Base-by-base conservation (phyloP, 2,888 invertebrate species). In the Allygus modestus region DNA sequence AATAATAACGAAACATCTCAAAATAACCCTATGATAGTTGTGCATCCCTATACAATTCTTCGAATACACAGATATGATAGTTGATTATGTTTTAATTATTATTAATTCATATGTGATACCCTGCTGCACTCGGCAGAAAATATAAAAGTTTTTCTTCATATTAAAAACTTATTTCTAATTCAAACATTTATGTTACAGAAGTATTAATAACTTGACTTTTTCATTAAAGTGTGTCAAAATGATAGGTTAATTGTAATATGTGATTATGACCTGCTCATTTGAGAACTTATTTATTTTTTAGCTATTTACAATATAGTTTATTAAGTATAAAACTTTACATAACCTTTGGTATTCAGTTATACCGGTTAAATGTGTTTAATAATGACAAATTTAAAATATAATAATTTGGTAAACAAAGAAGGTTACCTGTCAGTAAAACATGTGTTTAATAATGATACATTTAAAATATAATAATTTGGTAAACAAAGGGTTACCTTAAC, bases 41-140 rank as follows among this genome's bases (percentile, higher is more conserved):
- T 65, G 28, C 41, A 73, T 41, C 20, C 41, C 41, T 41, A 73
- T 73, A 73, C 73, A 73, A 69, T 41, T 41, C 20, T 73, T 41
- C 12, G n/a, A 73, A 73, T 73, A 73, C 73, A 41, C 43, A 73
- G 73, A 73, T 73, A 73, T 73, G 73, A 73, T 73, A 43, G 37
- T 73, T 73, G 73, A 73, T 73, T 73, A 73, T 73, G 73, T 73
- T 73, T 73, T 73, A 73, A 41, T 73, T 37, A 58, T 51, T 51
- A 33, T 41, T 37, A 69, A 69, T 69, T 31, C 12, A 73, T 43
- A 73, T 37, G 37, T 73, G 73, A 73, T 41, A 73, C 43, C 73
- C 41, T 73, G 73, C 73, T 73, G 73, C 73, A 73, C 73, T 20
- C 20, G 20, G 73, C 73, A 73, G 73, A 37, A 41, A 73, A 73